Percentiles rank a stretch among this genome's conserved stretches.
Conservation (phyloP, 2,797 vertebrate species). For the Neosilurus mollespiculum region DNA sequence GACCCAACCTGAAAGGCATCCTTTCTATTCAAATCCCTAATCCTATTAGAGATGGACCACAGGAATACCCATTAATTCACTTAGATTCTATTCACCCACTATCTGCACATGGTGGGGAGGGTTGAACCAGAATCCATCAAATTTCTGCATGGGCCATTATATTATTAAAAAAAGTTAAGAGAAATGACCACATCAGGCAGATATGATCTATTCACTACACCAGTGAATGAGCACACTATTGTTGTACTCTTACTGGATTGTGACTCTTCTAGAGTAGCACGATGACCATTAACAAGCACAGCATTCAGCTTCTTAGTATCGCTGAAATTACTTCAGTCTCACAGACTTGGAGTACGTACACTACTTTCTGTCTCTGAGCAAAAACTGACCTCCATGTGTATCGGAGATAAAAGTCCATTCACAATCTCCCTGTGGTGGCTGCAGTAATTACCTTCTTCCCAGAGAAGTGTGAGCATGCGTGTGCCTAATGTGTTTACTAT, state of each 20-base stretch:
- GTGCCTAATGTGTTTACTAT: constrained; percentile 20
- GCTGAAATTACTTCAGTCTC: constrained; percentile 24
- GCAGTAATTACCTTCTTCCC: constrained; percentile 39
- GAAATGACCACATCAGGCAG: constrained; percentile 15
- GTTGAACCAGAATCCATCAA: constrained; percentile 13
- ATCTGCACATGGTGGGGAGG: neutral
- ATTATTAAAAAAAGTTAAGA: constrained; percentile 12
- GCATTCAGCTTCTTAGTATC: constrained; percentile 31
- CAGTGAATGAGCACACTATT: constrained; percentile 3
- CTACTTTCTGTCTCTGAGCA: constrained; percentile 26
- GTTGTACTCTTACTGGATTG: constrained; percentile 11
- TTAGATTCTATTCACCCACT: constrained; percentile 17
- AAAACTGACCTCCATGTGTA: constrained; percentile 43
- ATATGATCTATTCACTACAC: constrained; percentile 5
- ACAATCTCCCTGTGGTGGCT: constrained; percentile 30
- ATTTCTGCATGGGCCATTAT: constrained; percentile 28
- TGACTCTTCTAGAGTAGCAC: constrained; percentile 23
- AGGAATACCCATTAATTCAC: neutral
- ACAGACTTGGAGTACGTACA: constrained; percentile 27
- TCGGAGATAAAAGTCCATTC: constrained; percentile 46
- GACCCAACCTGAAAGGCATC: neutral
- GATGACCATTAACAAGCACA: constrained; percentile 32
- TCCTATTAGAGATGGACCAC: neutral
- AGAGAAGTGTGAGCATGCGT: constrained; percentile 17
- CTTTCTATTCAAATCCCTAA: neutral